phyloP scores from a whole-genome alignment of 2,797 vertebrate genomes.

The Lates japonicus region DNA sequence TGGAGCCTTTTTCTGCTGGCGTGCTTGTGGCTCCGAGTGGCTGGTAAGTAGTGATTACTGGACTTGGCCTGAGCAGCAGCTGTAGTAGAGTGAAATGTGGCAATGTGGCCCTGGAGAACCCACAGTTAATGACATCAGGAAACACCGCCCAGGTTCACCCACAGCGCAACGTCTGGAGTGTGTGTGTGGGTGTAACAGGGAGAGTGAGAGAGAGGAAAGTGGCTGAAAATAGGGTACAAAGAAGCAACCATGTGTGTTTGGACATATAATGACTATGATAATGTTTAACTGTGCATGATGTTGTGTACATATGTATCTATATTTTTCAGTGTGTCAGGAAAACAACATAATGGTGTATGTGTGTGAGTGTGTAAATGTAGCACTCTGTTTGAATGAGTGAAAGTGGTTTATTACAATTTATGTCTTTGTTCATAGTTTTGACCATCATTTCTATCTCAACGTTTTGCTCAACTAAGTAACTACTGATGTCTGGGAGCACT shows the following conservation, averaged over 20 bases:
- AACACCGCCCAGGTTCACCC: slow-evolving; percentile 74
- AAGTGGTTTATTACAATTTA: background rate
- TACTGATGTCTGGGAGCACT: background rate
- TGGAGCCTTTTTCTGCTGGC: slow-evolving; percentile 58
- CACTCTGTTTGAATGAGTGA: background rate
- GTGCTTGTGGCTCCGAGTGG: slow-evolving; percentile 59
- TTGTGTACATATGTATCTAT: background rate
- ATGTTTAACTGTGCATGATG: background rate
- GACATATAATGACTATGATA: slow-evolving; percentile 1
- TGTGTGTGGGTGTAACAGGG: slow-evolving; percentile 47
- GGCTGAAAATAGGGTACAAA: slow-evolving; percentile 43
- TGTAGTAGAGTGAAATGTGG: slow-evolving; percentile 68
- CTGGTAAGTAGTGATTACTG: slow-evolving; percentile 78
- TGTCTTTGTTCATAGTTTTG: background rate
- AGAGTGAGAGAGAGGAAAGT: slow-evolving; percentile 19
- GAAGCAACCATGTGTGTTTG: slow-evolving; percentile 18
- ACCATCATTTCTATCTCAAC: background rate
- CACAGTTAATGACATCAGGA: slow-evolving; percentile 74
- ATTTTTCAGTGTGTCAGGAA: background rate
- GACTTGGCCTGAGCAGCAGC: slow-evolving; percentile 66
- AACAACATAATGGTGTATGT: background rate
- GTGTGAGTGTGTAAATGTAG: background rate
- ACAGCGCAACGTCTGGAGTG: slow-evolving; percentile 55
- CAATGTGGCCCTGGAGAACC: slow-evolving; percentile 71
- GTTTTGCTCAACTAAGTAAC: background rate